Base-by-base conservation (phyloP, 2,797 vertebrate species). In the Enteromius trimaculatus region DNA sequence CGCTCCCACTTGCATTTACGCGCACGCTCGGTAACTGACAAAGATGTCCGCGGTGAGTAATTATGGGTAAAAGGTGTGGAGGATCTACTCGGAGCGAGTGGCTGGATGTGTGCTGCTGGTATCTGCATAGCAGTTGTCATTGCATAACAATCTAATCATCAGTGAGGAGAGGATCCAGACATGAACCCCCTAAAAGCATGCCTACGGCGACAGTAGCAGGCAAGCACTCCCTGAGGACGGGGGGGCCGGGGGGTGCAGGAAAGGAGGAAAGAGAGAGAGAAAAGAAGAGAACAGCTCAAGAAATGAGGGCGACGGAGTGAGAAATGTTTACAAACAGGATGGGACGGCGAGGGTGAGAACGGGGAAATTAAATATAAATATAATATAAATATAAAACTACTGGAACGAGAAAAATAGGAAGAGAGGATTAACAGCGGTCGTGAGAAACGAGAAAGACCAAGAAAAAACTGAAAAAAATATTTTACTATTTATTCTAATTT, bases 71-170 rank as follows among this genome's bases (percentile, higher is more conserved):
- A 71, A 74, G 74, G 79, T 77, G 65, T 80, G 55, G 44, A 55
- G 86, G 76, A 87, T 72, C 47, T 70, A 47, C 37, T 71, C 51
- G 68, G 82, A 85, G 26, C 62, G 75, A 78, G 75, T 47, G 53
- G 21, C 75, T 82, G 79, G 85, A 86, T 86, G 82, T 84, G 82
- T 88, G 84, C 82, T 87, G 79, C 84, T 87, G 77, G 85, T 87
- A 89, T 89, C 84, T 89, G 88, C 88, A 89, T 89, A 87, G 86
- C 86, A 89, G 84, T 86, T 89, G 86, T 89, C 88, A 89, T 86
- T 89, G 88, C 88, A 89, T 89, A 89, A 89, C 86, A 86, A 89
- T 87, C 84, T 89, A 89, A 89, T 87, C 88, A 85, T 89, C 86
- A 87, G 86, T 86, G 84, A 87, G 86, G 84, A 89, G 84, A 81